These are phyloP conservation scores for Sympetrum striolatum DNA, from an alignment of 2,888 invertebrate genomes.

Conservation along the genomic window DNA sequence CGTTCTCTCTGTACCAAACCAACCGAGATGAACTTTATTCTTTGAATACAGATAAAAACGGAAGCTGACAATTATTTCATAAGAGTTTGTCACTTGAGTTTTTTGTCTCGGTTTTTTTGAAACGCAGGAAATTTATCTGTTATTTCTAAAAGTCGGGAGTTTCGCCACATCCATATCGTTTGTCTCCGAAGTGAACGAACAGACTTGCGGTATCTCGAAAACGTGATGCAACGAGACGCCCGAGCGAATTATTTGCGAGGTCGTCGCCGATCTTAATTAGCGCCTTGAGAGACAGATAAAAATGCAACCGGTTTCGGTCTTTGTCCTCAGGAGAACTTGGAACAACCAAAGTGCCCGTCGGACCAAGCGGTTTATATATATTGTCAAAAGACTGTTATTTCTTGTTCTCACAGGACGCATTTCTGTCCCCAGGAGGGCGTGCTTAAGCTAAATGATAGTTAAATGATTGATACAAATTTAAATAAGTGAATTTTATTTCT, in stretches of 20 bases:
- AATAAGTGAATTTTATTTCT: too few species aligned
- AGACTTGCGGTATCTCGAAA: neutral
- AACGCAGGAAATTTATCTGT: neutral
- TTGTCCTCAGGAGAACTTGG: too few species aligned
- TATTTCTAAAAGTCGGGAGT: neutral
- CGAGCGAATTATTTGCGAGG: neutral
- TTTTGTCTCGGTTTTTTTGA: neutral
- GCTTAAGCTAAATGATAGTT: too few species aligned
- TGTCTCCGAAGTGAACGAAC: neutral
- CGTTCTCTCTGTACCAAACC: neutral
- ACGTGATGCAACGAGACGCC: neutral
- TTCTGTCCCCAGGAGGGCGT: too few species aligned
- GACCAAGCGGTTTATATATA: too few species aligned
- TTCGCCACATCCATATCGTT: neutral
- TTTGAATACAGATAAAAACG: neutral
- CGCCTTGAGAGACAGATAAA: too few species aligned
- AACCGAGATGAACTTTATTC: neutral
- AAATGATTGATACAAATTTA: too few species aligned
- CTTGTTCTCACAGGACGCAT: too few species aligned
- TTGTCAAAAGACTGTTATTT: too few species aligned
- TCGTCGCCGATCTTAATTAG: neutral
- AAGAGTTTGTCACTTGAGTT: neutral
- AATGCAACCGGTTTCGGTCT: too few species aligned
- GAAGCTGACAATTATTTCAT: neutral
- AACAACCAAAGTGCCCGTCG: too few species aligned